Percentiles rank a stretch among this genome's conserved stretches.
Conservation (phyloP, 2,797 vertebrate species). For the Labroides dimidiatus region DNA sequence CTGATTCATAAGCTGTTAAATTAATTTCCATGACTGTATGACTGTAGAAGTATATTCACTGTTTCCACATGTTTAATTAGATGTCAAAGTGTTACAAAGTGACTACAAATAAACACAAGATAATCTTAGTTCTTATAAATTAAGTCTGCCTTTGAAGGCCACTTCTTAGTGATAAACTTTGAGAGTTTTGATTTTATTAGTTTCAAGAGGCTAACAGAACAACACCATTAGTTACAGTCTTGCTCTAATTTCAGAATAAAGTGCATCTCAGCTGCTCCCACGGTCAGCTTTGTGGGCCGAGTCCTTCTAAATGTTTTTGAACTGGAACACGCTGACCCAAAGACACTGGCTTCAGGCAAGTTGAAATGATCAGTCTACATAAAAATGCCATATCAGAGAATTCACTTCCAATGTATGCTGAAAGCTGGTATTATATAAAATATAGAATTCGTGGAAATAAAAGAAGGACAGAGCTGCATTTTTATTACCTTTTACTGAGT, state of each 20-base stretch:
- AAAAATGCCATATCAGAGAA: background rate
- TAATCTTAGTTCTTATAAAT: too few species aligned
- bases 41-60: too few species aligned
- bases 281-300: constrained; percentile 10
- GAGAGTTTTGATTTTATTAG: background rate
- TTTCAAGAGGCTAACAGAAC: constrained; percentile 1
- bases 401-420: background rate
- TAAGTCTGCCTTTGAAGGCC: too few species aligned
- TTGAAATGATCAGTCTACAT: background rate
- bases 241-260: constrained; percentile 14
- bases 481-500: background rate
- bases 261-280: constrained; percentile 4
- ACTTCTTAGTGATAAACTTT: background rate
- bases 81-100: too few species aligned
- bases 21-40: too few species aligned
- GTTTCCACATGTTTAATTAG: too few species aligned
- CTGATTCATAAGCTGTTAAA: too few species aligned
- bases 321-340: constrained; percentile 12
- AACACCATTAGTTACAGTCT: background rate
- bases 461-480: background rate
- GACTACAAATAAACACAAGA: too few species aligned
- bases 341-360: background rate
- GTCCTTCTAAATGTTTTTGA: constrained; percentile 23
- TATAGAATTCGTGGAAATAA: background rate
- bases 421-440: background rate